A percentile compares a stretch with the other conserved stretches of the same genome.
phyloP scores from a whole-genome alignment of 2,113 vertebrate genomes.

The Perca fluviatilis region DNA sequence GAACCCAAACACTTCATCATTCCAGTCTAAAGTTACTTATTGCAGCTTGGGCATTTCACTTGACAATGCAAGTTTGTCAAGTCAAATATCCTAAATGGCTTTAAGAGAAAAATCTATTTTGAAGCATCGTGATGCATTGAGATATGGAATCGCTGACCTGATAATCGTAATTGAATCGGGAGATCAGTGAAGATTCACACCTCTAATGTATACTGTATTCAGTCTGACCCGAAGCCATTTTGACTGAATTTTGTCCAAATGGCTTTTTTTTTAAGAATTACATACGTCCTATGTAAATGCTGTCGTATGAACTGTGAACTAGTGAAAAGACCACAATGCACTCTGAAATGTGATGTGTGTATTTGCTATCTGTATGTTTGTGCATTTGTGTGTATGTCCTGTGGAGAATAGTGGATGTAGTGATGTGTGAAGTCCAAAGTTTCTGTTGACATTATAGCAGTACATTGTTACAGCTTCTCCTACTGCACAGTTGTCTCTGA shows the following conservation, averaged over 20 bases:
- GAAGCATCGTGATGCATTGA: too few relatives aligned
- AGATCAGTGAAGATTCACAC: too few relatives aligned
- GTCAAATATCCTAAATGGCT: too few relatives aligned
- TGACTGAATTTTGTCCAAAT: not conserved
- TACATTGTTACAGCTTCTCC: constrained; percentile 13
- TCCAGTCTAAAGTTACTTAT: too few relatives aligned
- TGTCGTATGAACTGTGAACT: not conserved
- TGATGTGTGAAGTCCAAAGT: constrained; percentile 63
- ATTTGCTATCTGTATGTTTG: not conserved
- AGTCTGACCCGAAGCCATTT: not conserved
- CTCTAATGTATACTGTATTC: not conserved
- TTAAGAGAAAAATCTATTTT: too few relatives aligned
- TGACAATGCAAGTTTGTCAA: too few relatives aligned
- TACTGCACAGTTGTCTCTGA: not conserved
- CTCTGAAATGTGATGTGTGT: constrained; percentile 6
- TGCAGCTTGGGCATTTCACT: too few relatives aligned
- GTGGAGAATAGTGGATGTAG: constrained; percentile 4
- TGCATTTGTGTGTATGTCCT: constrained; percentile 18
- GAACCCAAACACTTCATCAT: too few relatives aligned
- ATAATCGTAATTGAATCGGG: too few relatives aligned
- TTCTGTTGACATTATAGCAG: constrained; percentile 60
- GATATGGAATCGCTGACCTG: too few relatives aligned
- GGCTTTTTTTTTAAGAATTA: not conserved
- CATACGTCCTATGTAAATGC: not conserved
- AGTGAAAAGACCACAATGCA: not conserved